Conservation (phyloP, 1,140 invertebrate genomes). For the Trinorchestia longiramus region DNA sequence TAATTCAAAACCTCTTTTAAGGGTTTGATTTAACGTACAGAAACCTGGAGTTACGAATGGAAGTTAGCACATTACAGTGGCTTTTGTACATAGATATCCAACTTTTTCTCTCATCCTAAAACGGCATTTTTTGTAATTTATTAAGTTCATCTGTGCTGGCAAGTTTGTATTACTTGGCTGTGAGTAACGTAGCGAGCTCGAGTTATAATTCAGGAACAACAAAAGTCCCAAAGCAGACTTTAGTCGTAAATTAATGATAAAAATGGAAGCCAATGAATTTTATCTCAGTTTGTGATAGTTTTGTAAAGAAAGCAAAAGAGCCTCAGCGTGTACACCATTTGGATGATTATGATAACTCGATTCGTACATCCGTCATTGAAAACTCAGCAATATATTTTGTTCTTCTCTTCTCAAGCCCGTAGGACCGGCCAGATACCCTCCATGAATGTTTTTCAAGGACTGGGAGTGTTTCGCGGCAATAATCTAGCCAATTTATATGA, state of each 20-base stretch:
- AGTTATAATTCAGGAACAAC: not conserved
- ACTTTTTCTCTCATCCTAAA: too few species aligned
- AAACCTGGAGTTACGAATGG: not conserved
- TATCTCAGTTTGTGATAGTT: not conserved
- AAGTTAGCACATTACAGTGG: not conserved
- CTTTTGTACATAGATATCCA: not conserved
- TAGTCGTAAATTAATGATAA: not conserved
- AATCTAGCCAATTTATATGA: not conserved
- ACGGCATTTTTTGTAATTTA: too few species aligned
- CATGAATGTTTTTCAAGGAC: not conserved
- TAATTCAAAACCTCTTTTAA: not conserved
- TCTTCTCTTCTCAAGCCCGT: not conserved
- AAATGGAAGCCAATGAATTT: not conserved
- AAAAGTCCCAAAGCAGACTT: not conserved
- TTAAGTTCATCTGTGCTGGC: too few species aligned
- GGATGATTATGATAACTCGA: not conserved
- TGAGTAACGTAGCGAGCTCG: too few species aligned
- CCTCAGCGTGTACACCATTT: not conserved
- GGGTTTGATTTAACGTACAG: not conserved
- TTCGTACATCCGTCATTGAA: not conserved
- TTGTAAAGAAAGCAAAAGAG: not conserved
- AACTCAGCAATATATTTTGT: not conserved
- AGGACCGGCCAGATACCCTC: not conserved
- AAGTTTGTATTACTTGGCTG: too few species aligned
- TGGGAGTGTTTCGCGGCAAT: not conserved